These are phyloP conservation scores for Dermochelys coriacea DNA, from an alignment of 2,797 vertebrate genomes.

Conservation along the genomic window DNA sequence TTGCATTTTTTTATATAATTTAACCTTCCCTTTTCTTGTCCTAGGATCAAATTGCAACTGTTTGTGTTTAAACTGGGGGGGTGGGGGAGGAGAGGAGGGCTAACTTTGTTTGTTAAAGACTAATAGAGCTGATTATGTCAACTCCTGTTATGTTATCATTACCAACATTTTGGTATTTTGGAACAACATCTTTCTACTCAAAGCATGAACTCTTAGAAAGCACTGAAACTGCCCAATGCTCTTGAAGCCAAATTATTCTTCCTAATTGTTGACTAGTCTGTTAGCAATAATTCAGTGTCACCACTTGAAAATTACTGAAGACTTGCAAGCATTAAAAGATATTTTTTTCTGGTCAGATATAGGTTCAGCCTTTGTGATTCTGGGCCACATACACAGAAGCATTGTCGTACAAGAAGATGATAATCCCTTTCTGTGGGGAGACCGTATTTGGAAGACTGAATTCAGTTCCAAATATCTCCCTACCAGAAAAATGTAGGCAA, in stretches of 20 bases:
- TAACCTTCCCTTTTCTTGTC: not conserved
- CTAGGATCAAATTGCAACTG: not conserved
- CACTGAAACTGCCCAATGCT: not conserved
- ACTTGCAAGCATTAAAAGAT: not conserved
- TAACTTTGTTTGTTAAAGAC: not conserved
- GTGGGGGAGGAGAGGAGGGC: fast-evolving
- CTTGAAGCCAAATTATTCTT: not conserved
- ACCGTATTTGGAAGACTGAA: not conserved
- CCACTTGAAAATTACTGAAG: not conserved
- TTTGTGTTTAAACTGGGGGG: not conserved
- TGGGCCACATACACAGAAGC: not conserved
- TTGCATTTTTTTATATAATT: not conserved
- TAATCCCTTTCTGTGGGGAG: too few relatives aligned
- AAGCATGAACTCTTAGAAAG: not conserved
- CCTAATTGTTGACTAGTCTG: not conserved
- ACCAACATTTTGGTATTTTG: not conserved
- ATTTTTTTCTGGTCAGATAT: not conserved
- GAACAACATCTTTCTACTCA: not conserved
- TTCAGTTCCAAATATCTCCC: not conserved
- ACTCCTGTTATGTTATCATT: not conserved
- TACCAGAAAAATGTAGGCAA: not conserved
- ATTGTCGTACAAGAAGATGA: not conserved
- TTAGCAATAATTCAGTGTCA: not conserved
- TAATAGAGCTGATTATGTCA: not conserved
- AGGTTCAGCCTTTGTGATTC: not conserved